phyloP scores from a whole-genome alignment of 1,140 invertebrate genomes.

The Penaeus vannamei region DNA sequence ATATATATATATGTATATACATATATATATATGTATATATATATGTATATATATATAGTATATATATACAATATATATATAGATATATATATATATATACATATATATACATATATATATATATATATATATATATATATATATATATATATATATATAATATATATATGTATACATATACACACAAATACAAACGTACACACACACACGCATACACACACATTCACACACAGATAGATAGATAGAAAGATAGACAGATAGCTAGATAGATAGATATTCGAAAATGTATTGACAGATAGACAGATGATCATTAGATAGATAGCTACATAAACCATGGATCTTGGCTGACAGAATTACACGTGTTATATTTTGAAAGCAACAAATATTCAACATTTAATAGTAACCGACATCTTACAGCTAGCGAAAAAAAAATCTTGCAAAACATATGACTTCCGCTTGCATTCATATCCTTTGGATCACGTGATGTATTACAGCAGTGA shows the following conservation, averaged over 20 bases:
- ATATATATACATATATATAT: slow-evolving; percentile 21
- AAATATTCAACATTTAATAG: too few species aligned
- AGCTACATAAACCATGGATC: too few species aligned
- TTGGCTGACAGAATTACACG: too few species aligned
- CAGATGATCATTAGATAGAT: background rate
- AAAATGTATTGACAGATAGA: background rate
- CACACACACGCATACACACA: background rate
- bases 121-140: slow-evolving; percentile 28
- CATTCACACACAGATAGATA: too few species aligned
- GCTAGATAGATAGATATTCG: background rate
- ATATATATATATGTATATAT: slow-evolving; percentile 28
- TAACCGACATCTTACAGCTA: too few species aligned
- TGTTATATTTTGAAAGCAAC: too few species aligned
- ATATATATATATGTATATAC: slow-evolving; percentile 28
- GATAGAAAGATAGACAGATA: too few species aligned
- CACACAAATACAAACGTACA: background rate
- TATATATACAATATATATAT: too few species aligned
- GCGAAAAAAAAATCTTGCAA: too few species aligned
- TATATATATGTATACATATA: background rate
- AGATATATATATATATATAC: slow-evolving; percentile 17
- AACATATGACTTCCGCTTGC: too few species aligned
- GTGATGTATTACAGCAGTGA: background rate
- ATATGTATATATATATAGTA: too few species aligned
- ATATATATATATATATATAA: slow-evolving; percentile 28
- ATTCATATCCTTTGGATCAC: too few species aligned